A percentile compares a stretch with the other conserved stretches of the same genome.
These are phyloP conservation scores for Nemotelus nigrinus DNA, from an alignment of 2,888 invertebrate genomes.

Conservation along the genomic window DNA sequence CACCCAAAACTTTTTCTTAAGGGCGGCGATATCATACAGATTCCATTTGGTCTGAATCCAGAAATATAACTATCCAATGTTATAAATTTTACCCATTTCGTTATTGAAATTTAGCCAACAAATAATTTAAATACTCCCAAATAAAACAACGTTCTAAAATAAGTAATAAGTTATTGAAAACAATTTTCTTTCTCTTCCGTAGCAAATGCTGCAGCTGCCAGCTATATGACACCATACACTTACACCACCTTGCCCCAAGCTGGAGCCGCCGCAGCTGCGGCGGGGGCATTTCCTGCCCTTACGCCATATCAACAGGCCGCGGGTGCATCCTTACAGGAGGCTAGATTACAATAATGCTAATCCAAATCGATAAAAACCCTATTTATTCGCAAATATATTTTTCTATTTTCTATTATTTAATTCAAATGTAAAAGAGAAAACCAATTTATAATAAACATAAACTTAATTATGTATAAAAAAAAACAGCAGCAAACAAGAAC, in stretches of 20 bases:
- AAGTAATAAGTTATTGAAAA: too few species aligned
- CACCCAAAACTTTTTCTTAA: too few species aligned
- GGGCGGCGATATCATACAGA: too few species aligned
- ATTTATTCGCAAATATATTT: constrained; percentile 39
- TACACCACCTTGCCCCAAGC: constrained; percentile 54
- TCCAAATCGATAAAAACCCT: constrained; percentile 23
- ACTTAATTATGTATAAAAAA: neutral
- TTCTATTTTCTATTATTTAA: constrained; percentile 31
- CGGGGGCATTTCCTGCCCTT: constrained; percentile 53
- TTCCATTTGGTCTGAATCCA: too few species aligned
- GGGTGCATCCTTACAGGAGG: constrained; percentile 55
- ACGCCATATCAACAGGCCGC: constrained; percentile 54
- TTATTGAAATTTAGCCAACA: too few species aligned
- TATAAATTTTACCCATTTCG: too few species aligned
- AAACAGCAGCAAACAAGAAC: neutral
- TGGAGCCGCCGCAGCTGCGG: constrained; percentile 51
- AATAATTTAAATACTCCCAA: too few species aligned
- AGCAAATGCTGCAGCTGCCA: constrained; percentile 53
- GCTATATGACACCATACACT: constrained; percentile 54
- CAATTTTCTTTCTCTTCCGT: constrained; percentile 2
- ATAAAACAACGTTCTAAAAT: too few species aligned
- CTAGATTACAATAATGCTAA: constrained; percentile 54
- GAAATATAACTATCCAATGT: too few species aligned
- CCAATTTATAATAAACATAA: neutral
- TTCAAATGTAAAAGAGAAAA: constrained; percentile 12